Evolutionary conservation across 2,888 invertebrate genomes (phyloP), one percentile per base, ranked within the genome.

Genomic region (Scaptomyza caliginosa): DNA sequence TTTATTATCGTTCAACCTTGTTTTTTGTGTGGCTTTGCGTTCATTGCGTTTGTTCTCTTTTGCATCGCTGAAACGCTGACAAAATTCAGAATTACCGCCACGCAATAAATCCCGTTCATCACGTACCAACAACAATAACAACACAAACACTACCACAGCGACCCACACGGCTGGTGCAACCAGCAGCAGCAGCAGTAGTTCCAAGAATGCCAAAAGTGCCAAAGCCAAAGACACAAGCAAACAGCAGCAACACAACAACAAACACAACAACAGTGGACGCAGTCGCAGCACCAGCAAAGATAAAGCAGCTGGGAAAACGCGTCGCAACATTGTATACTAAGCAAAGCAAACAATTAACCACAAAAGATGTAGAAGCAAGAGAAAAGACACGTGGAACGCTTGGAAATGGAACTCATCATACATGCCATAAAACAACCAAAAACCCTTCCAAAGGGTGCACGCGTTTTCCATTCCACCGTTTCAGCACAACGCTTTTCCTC

Each of bases 31-130:
- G 32, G 7, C 17, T 10, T 28, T 28, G 17, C 48, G 50, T 46
- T 69, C 50, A 58, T 63, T 48, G 54, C 63, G 34, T 67, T 60
- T 48, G 32, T 10, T 32, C 23, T 46, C 10, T n/a, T 3, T 34
- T 23, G 26, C n/a, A 24, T 46, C 69, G 50, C 32, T 32, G 32
- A 63, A 62, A 74, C 32, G 46, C 10, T 26, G 11, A n/a, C 34
- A 52, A 86, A 75, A 76, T 81, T 78, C 88, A 89, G 88, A 89
- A 78, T 64, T 81, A 63, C 83, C 88, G 59, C 84, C 83, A 72
- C 89, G 90, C 74, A 89, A 89, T 85, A 89, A 90, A 82, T 89
- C 87, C 78, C 89, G 89, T 42, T 88, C 86, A 86, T 89, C 89
- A 67, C 89, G 89, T 69, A 88, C 77, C 73, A 80, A 83, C 69